Evolutionary conservation across 2,797 vertebrate genomes (phyloP).

Genomic region (Xenops minutus): DNA sequence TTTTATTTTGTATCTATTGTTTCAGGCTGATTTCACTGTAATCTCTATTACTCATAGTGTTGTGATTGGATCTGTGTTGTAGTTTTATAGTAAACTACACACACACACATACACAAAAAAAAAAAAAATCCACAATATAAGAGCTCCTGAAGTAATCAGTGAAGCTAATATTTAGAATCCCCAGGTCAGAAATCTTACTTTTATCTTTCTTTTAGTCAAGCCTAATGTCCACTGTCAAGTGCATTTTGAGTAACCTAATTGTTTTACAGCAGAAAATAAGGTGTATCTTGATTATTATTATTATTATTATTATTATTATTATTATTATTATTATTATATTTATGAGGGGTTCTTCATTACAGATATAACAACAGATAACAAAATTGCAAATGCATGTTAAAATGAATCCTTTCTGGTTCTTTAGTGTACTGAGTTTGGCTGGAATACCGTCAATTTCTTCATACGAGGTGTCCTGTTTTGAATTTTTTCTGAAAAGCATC

Average conservation of each 20-base stretch:
- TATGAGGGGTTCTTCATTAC: fast-evolving
- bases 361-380: not conserved
- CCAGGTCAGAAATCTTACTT: not conserved
- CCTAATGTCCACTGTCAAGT: not conserved
- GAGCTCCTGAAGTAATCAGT: not conserved
- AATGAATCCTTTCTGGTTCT: fast-evolving
- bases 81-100: not conserved
- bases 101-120: too few species aligned
- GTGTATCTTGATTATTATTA: not conserved
- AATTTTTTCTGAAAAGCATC: not conserved
- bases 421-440: not conserved
- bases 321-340: not conserved
- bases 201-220: not conserved
- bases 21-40: not conserved
- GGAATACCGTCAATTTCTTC: not conserved
- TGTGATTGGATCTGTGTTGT: not conserved
- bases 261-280: not conserved
- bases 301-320: too few species aligned
- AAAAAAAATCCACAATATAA: not conserved
- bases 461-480: not conserved
- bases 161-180: not conserved
- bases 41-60: not conserved
- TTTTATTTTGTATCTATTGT: not conserved
- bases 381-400: not conserved
- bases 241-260: not conserved